A percentile compares a stretch with the other conserved stretches of the same genome.
phyloP scores from a whole-genome alignment of 1,140 invertebrate genomes.

The Listronotus bonariensis region DNA sequence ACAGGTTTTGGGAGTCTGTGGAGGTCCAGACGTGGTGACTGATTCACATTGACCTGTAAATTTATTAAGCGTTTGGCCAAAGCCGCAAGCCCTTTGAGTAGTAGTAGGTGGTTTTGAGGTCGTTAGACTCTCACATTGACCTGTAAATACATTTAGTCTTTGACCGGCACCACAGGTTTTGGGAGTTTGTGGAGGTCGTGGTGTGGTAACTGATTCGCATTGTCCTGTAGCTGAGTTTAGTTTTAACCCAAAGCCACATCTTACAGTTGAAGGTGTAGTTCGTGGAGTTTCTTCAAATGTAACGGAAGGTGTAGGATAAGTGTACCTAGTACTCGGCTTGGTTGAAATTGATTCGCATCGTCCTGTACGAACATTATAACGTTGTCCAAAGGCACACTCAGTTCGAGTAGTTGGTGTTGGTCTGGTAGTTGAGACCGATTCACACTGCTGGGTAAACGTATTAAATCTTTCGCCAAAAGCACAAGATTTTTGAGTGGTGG shows the following conservation, averaged over 20 bases:
- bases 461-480: constrained; percentile 6
- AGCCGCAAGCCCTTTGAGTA: constrained; percentile 2
- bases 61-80: constrained; percentile 3
- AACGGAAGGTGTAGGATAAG: constrained; percentile 7
- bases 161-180: constrained; percentile 13
- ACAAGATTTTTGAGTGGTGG: not conserved
- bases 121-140: constrained; percentile 5
- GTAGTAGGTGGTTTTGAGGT: not conserved
- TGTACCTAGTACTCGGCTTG: constrained; percentile 3
- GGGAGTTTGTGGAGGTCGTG: not conserved
- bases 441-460: constrained; percentile 1
- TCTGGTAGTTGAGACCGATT: not conserved
- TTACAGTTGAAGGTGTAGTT: constrained; percentile 1
- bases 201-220: constrained; percentile 6
- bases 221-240: not conserved
- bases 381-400: constrained; percentile 15
- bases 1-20: constrained; percentile 9
- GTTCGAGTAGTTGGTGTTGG: not conserved
- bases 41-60: constrained; percentile 6
- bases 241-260: constrained; percentile 2
- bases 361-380: constrained; percentile 12
- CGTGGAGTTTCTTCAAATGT: constrained; percentile 13
- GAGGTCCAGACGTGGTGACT: constrained; percentile 6
- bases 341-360: constrained; percentile 22
- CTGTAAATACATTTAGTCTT: constrained; percentile 17